Percentiles rank a stretch among this genome's conserved stretches.
Conservation (phyloP, 1,140 invertebrate genomes). For the Magallana ariakensis region DNA sequence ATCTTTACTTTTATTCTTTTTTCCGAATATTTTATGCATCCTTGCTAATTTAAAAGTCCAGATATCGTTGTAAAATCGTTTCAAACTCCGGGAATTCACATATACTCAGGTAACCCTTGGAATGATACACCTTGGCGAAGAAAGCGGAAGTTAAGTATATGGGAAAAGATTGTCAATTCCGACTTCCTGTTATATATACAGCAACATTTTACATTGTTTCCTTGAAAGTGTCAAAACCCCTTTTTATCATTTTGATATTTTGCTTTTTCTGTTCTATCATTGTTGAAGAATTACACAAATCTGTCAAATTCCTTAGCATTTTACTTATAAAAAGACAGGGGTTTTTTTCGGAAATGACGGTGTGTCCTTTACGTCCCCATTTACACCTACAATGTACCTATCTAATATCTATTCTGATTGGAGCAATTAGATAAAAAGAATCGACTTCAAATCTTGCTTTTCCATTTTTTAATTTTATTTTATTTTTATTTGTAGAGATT, state of each 20-base stretch:
- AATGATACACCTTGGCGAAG: conserved; percentile 17
- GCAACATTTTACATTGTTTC: neutral
- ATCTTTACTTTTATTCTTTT: conserved; percentile 59
- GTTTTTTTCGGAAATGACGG: neutral
- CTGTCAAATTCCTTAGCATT: too few relatives aligned
- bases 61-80: neutral
- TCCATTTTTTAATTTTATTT: neutral
- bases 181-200: conserved; percentile 1
- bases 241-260: too few relatives aligned
- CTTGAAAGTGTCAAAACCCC: too few relatives aligned
- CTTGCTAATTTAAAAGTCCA: neutral
- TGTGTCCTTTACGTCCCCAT: conserved; percentile 1
- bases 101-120: conserved; percentile 3
- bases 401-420: neutral
- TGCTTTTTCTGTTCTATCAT: too few relatives aligned
- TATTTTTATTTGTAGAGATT: neutral
- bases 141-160: conserved; percentile 28
- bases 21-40: conserved; percentile 57
- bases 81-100: neutral
- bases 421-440: neutral
- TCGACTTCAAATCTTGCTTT: neutral
- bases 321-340: too few relatives aligned
- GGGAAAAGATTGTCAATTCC: neutral
- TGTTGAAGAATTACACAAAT: too few relatives aligned
- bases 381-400: conserved; percentile 35